phyloP scores from a whole-genome alignment of 2,797 vertebrate species.

The Epinephelus malabaricus region DNA sequence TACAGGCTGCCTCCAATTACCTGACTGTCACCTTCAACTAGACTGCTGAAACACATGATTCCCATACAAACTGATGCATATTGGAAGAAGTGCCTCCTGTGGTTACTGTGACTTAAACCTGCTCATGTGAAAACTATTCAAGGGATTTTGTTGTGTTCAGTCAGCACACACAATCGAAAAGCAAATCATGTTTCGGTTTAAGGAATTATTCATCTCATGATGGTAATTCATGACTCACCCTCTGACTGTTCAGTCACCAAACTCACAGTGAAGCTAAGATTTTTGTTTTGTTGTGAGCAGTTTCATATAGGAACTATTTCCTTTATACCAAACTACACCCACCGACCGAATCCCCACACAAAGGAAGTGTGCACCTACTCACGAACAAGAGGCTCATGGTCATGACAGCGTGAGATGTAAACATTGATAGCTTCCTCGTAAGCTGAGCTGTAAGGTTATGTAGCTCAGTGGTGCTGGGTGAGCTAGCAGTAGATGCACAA shows the following conservation, averaged over 20 bases:
- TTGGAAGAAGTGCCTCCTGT: background rate
- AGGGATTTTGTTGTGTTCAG: background rate
- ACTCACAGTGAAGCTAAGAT: background rate
- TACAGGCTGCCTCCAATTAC: background rate
- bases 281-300: background rate
- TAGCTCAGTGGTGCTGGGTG: too few species aligned
- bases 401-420: too few species aligned
- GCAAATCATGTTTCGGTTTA: background rate
- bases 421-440: too few species aligned
- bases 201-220: constrained; percentile 17
- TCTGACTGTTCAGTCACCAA: background rate
- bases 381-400: too few species aligned
- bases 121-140: constrained; percentile 2
- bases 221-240: background rate
- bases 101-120: background rate
- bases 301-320: too few species aligned
- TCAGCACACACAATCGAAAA: background rate
- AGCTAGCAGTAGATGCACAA: too few species aligned
- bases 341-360: too few species aligned
- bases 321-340: too few species aligned
- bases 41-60: background rate
- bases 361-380: too few species aligned
- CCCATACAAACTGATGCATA: background rate
- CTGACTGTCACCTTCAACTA: background rate
- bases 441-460: too few species aligned